A percentile compares a stretch with the other conserved stretches of the same genome.
phyloP scores from a whole-genome alignment of 2,888 invertebrate genomes.

The Carcina quercana region DNA sequence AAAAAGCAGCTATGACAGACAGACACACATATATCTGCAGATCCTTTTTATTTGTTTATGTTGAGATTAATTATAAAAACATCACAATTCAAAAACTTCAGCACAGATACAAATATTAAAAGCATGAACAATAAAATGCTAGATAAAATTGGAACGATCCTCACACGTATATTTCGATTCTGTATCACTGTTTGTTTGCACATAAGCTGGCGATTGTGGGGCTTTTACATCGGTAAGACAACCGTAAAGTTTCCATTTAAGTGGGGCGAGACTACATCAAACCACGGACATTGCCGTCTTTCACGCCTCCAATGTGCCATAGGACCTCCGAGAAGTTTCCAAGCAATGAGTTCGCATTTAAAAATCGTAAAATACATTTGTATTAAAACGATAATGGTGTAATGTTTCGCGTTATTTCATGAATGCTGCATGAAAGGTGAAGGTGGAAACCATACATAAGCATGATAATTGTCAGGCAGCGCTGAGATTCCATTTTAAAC shows the following conservation, averaged over 20 bases:
- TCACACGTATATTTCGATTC: constrained; percentile 33
- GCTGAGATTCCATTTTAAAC: too few species aligned
- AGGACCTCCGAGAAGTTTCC: constrained; percentile 28
- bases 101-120: too few species aligned
- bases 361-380: constrained; percentile 36
- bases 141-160: constrained; percentile 37
- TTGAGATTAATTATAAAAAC: too few species aligned
- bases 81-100: constrained; percentile 13
- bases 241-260: constrained; percentile 58
- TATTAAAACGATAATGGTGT: constrained; percentile 43
- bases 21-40: too few species aligned
- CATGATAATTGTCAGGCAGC: too few species aligned
- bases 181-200: constrained; percentile 34
- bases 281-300: constrained; percentile 22
- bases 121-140: constrained; percentile 38
- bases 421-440: constrained; percentile 24
- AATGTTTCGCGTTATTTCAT: constrained; percentile 34
- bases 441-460: constrained; percentile 18
- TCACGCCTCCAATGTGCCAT: constrained; percentile 27
- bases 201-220: constrained; percentile 40
- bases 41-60: too few species aligned
- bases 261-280: constrained; percentile 36
- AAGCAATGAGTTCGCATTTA: constrained; percentile 29
- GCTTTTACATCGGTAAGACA: constrained; percentile 44
- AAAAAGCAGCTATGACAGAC: too few species aligned